Evolutionary conservation across 2,888 invertebrate species (phyloP).

Genomic region (Geophilus truncorum): DNA sequence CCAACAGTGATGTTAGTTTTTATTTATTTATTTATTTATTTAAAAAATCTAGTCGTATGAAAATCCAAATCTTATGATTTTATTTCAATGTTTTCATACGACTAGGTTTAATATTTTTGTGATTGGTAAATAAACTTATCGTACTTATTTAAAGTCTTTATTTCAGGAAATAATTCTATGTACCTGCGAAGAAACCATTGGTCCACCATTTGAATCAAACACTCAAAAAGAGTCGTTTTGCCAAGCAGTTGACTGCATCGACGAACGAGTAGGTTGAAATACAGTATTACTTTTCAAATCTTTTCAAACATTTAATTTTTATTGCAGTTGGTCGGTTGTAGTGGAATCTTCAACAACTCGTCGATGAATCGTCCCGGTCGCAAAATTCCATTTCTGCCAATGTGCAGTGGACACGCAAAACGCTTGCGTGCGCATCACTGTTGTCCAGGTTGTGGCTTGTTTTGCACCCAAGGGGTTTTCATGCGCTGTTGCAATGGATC

Average conservation of each 20-base stretch:
- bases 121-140: too few relatives aligned
- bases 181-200: constrained; percentile 29
- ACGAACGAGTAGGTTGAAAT: constrained; percentile 34
- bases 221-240: constrained; percentile 28
- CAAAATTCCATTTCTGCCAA: constrained; percentile 67
- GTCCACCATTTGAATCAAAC: not conserved
- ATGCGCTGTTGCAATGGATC: constrained; percentile 60
- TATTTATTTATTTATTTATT: too few relatives aligned
- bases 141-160: too few relatives aligned
- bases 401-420: constrained; percentile 72
- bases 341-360: constrained; percentile 56
- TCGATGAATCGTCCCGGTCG: constrained; percentile 44
- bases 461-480: constrained; percentile 85
- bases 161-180: not conserved
- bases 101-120: too few relatives aligned
- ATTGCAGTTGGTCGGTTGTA: constrained; percentile 64
- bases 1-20: not conserved
- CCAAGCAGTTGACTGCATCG: constrained; percentile 37
- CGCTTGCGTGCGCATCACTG: constrained; percentile 75
- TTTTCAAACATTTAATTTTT: constrained; percentile 3
- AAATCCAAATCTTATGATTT: too few relatives aligned
- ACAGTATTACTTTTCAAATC: too few relatives aligned
- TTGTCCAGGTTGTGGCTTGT: constrained; percentile 83
- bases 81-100: too few relatives aligned
- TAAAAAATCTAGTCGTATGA: too few relatives aligned